A percentile compares a stretch with the other conserved stretches of the same genome.
These are phyloP conservation scores for Lobophora halterata DNA, from an alignment of 2,888 invertebrate genomes.

Conservation along the genomic window DNA sequence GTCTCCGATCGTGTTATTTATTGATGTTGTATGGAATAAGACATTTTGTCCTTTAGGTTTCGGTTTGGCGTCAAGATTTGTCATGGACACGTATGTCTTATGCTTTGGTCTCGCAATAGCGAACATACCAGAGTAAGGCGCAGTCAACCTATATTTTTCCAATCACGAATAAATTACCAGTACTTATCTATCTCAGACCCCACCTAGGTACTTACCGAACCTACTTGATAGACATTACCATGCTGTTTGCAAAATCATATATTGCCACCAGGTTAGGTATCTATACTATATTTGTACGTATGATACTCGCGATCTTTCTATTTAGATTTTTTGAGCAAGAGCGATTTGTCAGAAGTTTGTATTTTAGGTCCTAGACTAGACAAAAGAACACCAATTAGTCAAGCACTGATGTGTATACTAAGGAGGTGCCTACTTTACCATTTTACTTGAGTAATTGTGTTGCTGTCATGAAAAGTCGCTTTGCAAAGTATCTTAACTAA, in stretches of 20 bases:
- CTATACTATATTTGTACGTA: not conserved
- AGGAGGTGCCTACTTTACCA: too few relatives aligned
- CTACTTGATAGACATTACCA: slow-evolving; percentile 8
- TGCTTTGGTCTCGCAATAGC: slow-evolving; percentile 62
- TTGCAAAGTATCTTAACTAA: too few relatives aligned
- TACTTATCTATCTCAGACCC: slow-evolving; percentile 1
- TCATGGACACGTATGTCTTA: slow-evolving; percentile 57
- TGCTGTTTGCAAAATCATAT: not conserved
- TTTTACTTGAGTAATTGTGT: not conserved
- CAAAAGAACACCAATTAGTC: slow-evolving; percentile 39
- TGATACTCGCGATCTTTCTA: not conserved
- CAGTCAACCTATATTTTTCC: slow-evolving; percentile 56
- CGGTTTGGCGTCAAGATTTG: slow-evolving; percentile 27
- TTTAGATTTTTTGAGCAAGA: slow-evolving; percentile 8
- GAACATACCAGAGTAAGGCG: slow-evolving; percentile 64
- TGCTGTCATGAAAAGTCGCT: too few relatives aligned
- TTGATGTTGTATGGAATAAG: slow-evolving; percentile 4
- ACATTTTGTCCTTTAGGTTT: slow-evolving; percentile 17
- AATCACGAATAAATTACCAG: slow-evolving; percentile 50
- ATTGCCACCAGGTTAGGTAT: too few relatives aligned
- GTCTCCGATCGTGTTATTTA: slow-evolving; percentile 4
- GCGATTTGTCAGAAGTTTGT: slow-evolving; percentile 18
- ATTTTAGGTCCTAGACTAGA: too few relatives aligned
- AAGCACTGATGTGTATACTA: slow-evolving; percentile 23
- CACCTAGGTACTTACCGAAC: too few relatives aligned